These are phyloP conservation scores for Pseudoatta argentina DNA, from an alignment of 1,140 invertebrate genomes.

Conservation along the genomic window DNA sequence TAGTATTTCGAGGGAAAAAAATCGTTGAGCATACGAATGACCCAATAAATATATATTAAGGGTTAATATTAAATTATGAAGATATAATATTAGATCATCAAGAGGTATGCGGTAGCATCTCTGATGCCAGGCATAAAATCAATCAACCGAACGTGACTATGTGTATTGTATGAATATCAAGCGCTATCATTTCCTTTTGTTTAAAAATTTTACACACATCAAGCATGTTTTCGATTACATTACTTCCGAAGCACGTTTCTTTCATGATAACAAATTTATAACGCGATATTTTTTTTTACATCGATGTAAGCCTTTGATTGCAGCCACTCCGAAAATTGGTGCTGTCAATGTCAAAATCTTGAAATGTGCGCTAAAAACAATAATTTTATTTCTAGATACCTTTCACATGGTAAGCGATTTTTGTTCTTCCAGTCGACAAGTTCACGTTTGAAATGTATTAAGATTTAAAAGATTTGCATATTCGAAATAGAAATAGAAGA, in stretches of 20 bases:
- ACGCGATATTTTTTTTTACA: background rate
- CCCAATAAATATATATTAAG: too few relatives aligned
- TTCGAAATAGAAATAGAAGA: background rate
- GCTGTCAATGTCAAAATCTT: background rate
- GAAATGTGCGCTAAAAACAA: background rate
- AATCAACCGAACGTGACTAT: conserved; percentile 7
- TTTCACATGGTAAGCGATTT: background rate
- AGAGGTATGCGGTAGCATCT: background rate
- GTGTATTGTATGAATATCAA: conserved; percentile 1
- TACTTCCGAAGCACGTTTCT: background rate
- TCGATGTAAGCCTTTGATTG: background rate
- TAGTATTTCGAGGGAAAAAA: too few relatives aligned
- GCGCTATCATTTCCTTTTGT: background rate
- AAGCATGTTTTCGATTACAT: conserved; percentile 1
- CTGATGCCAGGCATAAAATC: background rate
- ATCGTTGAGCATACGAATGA: too few relatives aligned
- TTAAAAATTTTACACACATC: background rate
- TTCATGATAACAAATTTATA: background rate
- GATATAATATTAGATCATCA: conserved; percentile 18
- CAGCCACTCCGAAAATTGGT: background rate
- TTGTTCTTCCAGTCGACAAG: background rate
- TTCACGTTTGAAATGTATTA: background rate
- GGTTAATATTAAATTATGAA: conserved; percentile 6
- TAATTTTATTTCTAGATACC: background rate
- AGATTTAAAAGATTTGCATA: background rate